Conservation (phyloP, 2,888 invertebrate genomes). For the Polyommatus iphigenia region DNA sequence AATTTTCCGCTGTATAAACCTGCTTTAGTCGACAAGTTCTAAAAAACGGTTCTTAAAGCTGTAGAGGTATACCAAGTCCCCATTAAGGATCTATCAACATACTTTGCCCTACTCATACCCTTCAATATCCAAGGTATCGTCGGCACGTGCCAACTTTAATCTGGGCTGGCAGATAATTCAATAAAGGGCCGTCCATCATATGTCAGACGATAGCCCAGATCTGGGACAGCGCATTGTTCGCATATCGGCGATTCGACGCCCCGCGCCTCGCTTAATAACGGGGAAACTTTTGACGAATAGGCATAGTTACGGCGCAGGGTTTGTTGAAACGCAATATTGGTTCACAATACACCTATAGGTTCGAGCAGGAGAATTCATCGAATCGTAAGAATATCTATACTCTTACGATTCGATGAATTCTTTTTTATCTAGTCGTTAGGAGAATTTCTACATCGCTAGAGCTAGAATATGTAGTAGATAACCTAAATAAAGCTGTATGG, state of each 20-base stretch:
- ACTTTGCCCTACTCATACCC: neutral
- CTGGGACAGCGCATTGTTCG: conserved; percentile 24
- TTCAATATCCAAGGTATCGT: conserved; percentile 12
- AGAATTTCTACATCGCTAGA: neutral
- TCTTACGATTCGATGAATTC: no score
- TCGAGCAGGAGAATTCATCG: neutral
- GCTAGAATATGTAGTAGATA: neutral
- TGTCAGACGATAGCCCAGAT: conserved; percentile 19
- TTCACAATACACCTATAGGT: neutral
- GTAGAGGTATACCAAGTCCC: neutral
- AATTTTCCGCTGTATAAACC: no score
- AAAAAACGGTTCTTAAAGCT: neutral
- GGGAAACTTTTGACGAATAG: conserved; percentile 17
- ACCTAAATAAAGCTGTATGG: neutral
- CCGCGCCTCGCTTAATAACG: neutral
- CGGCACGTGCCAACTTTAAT: conserved; percentile 16
- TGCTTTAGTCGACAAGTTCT: neutral
- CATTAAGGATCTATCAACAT: neutral
- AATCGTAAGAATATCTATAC: neutral
- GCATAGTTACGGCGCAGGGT: neutral
- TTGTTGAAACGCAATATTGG: neutral
- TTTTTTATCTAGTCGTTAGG: neutral
- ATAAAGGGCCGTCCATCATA: conserved; percentile 26
- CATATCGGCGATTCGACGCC: conserved; percentile 7
- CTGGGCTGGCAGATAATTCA: conserved; percentile 20